A percentile compares a stretch with the other conserved stretches of the same genome.
Conservation (phyloP, 2,797 vertebrate genomes). For the Ctenochaetus hawaiiensis region DNA sequence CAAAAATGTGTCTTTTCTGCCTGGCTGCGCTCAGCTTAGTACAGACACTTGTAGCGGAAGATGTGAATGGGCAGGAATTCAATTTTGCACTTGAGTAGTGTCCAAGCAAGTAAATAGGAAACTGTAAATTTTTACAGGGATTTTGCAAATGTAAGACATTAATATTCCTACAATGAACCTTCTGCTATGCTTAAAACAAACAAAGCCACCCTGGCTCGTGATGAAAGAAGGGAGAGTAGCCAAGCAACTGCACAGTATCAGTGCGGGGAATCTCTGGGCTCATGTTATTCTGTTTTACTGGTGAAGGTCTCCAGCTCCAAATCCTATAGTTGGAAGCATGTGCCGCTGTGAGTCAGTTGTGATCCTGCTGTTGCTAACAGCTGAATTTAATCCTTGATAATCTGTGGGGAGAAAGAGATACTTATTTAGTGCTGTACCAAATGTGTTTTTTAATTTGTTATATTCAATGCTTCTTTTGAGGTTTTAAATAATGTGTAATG, state of each 20-base stretch:
- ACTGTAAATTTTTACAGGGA: constrained; percentile 60
- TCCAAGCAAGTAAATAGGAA: constrained; percentile 72
- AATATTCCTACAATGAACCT: constrained; percentile 63
- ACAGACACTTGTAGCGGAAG: constrained; percentile 73
- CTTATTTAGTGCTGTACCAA: no score
- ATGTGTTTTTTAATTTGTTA: no score
- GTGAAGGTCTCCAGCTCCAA: constrained; percentile 46
- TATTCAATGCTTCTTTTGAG: no score
- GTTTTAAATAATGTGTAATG: no score
- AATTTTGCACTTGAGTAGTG: constrained; percentile 81
- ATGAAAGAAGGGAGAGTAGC: constrained; percentile 41
- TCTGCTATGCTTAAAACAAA: constrained; percentile 65
- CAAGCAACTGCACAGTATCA: constrained; percentile 42
- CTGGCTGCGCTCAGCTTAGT: constrained; percentile 69
- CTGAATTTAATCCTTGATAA: constrained; percentile 1
- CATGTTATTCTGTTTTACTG: constrained; percentile 29
- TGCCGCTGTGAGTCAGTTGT: constrained; percentile 23
- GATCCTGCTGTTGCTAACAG: constrained; percentile 30
- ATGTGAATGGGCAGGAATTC: constrained; percentile 74
- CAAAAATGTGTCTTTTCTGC: constrained; percentile 75
- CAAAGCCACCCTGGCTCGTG: constrained; percentile 53
- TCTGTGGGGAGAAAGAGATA: constrained; percentile 6
- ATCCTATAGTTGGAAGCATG: constrained; percentile 39
- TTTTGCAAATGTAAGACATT: constrained; percentile 71
- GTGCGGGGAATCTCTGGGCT: constrained; percentile 33